These are phyloP conservation scores for Cyaniris semiargus DNA, from an alignment of 2,888 invertebrate species.

Conservation along the genomic window DNA sequence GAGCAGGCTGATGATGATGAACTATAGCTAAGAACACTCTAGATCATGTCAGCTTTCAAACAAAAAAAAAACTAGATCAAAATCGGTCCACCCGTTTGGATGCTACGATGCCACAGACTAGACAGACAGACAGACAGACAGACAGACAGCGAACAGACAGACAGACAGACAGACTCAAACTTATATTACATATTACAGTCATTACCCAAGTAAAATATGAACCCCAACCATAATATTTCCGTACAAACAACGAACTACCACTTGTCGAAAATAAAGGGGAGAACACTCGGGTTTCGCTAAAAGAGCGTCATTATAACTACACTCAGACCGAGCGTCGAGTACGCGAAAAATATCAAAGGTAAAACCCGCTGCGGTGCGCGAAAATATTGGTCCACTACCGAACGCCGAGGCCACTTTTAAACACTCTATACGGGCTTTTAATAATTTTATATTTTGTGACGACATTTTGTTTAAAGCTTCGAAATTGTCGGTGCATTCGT, in stretches of 20 bases:
- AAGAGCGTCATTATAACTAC: constrained; percentile 47
- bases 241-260: constrained; percentile 39
- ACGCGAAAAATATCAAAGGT: constrained; percentile 34
- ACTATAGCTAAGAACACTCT: too few relatives aligned
- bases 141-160: too few relatives aligned
- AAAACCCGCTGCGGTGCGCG: constrained; percentile 24
- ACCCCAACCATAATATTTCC: constrained; percentile 40
- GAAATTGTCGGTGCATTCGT: neutral
- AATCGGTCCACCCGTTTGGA: too few relatives aligned
- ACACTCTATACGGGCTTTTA: neutral
- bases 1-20: too few relatives aligned
- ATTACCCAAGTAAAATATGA: constrained; percentile 37
- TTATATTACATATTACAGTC: too few relatives aligned
- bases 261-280: constrained; percentile 42
- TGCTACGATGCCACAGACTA: too few relatives aligned
- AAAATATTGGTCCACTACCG: constrained; percentile 26
- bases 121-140: too few relatives aligned
- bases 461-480: constrained; percentile 3
- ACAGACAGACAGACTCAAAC: too few relatives aligned
- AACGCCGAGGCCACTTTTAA: constrained; percentile 16
- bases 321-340: constrained; percentile 31
- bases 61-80: too few relatives aligned
- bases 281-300: constrained; percentile 42
- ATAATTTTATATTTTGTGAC: constrained; percentile 6
- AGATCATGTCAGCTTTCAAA: too few relatives aligned